Evolutionary conservation across 2,113 vertebrate species (phyloP), one percentile per base, ranked within the genome.

Genomic region (Phalacrocorax aristotelis): DNA sequence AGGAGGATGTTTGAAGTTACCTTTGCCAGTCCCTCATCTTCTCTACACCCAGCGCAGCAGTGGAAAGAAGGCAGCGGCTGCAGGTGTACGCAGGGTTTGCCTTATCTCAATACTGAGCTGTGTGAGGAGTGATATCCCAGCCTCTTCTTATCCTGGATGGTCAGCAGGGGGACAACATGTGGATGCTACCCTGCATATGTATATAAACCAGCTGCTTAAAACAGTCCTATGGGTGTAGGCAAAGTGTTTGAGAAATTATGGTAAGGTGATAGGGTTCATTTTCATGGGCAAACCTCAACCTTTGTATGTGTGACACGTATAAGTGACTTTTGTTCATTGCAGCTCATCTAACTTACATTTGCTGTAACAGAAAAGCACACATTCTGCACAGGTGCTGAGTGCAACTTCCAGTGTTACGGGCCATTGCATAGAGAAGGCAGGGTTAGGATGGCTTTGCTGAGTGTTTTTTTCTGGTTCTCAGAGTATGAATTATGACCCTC

Each of bases 41-140:
- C 44, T 72, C n/a, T 29, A 10, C 16, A 4, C 25, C 9, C 60
- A 38, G 44, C 0, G 0, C n/a, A 46, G 85, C 66, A 1, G 46
- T 48, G 36, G 25, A 21, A 29, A 25, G 42, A 16, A 52, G 77
- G 52, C 0, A 0, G 66, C 52, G 40, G 86, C 82, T 81, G 64
- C 55, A 49, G 75, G 22, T 70, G 38, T 20, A 32, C 46, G 0
- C 1, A 2, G 71, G 36, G 20, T 29, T 82, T 23, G 58, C 55
- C 36, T 82, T 17, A 54, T 27, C 60, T 36, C 44, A 16, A 78
- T 7, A 3, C 20, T 6, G 7, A 77, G 49, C 60, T 23, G 21
- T 13, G 64, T 17, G 65, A 79, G 55, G 74, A 14, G 34, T 4
- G 7, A 8, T 54, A 34, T 12, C 48, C 61, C 48, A 52, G 58